Evolutionary conservation across 2,113 vertebrate species (phyloP).

Genomic region (Siniperca knerii): DNA sequence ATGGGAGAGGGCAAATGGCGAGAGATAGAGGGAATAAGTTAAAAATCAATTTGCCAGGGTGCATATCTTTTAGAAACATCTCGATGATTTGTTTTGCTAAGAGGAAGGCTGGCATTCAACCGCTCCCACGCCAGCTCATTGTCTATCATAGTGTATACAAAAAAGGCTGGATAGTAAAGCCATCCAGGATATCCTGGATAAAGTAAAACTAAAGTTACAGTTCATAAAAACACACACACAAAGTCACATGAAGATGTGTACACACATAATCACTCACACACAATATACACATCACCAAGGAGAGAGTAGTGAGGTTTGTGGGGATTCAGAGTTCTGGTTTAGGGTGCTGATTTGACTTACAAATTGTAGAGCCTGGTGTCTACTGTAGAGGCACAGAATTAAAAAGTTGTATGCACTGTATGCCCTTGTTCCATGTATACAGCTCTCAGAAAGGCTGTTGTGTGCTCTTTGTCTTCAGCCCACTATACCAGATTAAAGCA

Average conservation of each 20-base stretch:
- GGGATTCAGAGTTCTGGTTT: conserved; percentile 11
- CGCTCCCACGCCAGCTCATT: neutral
- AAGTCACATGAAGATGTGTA: neutral
- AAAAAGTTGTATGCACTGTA: conserved; percentile 9
- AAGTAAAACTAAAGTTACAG: neutral
- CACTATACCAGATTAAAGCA: conserved; percentile 38
- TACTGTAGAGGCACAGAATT: conserved; percentile 10
- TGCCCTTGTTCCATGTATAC: neutral
- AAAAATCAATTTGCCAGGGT: neutral
- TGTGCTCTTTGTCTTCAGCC: conserved; percentile 31
- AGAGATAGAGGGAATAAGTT: neutral
- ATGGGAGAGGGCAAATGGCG: neutral
- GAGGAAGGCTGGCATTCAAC: conserved; percentile 11
- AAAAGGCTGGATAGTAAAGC: neutral
- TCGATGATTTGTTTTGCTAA: neutral
- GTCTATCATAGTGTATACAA: neutral
- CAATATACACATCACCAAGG: neutral
- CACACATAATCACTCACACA: neutral
- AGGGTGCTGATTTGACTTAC: conserved; percentile 32
- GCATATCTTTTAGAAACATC: conserved; percentile 7
- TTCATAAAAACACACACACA: neutral
- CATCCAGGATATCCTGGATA: neutral
- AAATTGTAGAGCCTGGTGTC: conserved; percentile 34
- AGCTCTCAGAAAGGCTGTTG: conserved; percentile 13
- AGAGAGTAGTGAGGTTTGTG: neutral